Evolutionary conservation across 2,113 vertebrate genomes (phyloP).

Genomic region (Fulica atra): DNA sequence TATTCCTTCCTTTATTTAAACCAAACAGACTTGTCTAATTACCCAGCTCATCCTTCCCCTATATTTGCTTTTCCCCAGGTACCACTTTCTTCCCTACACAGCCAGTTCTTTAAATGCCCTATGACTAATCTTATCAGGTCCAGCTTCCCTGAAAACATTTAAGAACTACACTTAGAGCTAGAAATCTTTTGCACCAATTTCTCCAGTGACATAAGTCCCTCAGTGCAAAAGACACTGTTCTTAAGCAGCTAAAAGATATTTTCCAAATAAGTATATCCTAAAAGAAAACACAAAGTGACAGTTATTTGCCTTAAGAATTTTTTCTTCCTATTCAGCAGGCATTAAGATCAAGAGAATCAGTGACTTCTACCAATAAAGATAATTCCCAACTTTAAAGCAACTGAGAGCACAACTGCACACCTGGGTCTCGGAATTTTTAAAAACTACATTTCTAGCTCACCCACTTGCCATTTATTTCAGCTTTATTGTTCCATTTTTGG

Average conservation of each 20-base stretch:
- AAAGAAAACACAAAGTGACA: constrained; percentile 55
- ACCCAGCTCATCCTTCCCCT: background rate
- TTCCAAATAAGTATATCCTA: constrained; percentile 41
- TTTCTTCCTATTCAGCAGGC: background rate
- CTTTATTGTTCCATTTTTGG: background rate
- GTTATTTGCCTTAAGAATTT: background rate
- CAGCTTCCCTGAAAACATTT: background rate
- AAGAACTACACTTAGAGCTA: background rate
- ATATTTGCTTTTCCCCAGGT: background rate
- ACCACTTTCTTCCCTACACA: background rate
- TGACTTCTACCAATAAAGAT: constrained; percentile 44
- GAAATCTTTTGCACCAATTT: background rate
- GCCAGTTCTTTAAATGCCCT: background rate
- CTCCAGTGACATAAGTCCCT: background rate
- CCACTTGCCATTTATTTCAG: background rate
- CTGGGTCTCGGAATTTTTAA: constrained; percentile 5
- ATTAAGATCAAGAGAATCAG: constrained; percentile 14
- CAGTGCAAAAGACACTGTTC: background rate
- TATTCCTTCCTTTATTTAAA: constrained; percentile 35
- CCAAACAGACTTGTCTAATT: constrained; percentile 16
- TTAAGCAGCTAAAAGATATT: constrained; percentile 47
- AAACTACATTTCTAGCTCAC: background rate
- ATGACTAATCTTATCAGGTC: background rate
- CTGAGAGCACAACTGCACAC: background rate
- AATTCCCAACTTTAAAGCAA: constrained; percentile 31